These are phyloP conservation scores for Vanacampus margaritifer DNA, from an alignment of 2,113 vertebrate genomes.

Conservation along the genomic window DNA sequence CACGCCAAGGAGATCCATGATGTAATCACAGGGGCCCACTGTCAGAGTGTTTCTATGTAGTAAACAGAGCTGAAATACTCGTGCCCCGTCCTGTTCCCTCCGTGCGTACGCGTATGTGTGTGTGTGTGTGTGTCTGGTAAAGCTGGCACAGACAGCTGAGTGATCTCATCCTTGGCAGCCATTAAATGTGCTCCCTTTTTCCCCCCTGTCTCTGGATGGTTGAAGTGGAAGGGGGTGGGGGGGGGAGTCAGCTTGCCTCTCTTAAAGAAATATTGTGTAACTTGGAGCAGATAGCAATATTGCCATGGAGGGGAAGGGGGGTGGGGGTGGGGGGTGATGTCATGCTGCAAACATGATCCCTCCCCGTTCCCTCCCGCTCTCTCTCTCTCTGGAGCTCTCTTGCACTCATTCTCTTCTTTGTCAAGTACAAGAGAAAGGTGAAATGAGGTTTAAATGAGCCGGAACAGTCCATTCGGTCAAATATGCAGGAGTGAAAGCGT, in stretches of 20 bases:
- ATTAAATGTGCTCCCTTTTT: constrained; percentile 64
- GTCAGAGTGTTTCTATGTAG: constrained; percentile 70
- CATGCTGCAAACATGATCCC: constrained; percentile 68
- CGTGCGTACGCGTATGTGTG: constrained; percentile 53
- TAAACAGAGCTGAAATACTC: constrained; percentile 64
- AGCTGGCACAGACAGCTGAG: constrained; percentile 73
- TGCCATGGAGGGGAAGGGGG: constrained; percentile 30
- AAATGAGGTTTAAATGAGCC: constrained; percentile 64
- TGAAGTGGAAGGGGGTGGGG: constrained; percentile 24
- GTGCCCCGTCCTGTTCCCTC: constrained; percentile 43
- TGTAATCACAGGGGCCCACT: constrained; percentile 55
- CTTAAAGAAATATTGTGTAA: constrained; percentile 71
- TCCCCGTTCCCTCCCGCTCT: constrained; percentile 26
- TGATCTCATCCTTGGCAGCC: constrained; percentile 89
- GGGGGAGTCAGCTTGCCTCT: constrained; percentile 37
- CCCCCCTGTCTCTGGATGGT: constrained; percentile 38
- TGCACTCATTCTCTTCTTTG: constrained; percentile 29
- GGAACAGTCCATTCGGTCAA: constrained; percentile 57
- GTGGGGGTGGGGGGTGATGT: constrained; percentile 66
- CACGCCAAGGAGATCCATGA: constrained; percentile 59
- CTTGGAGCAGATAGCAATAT: constrained; percentile 59
- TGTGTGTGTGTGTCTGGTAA: constrained; percentile 54
- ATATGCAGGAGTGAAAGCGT: constrained; percentile 53
- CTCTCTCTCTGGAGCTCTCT: neutral
- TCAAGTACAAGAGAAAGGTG: constrained; percentile 61